Base-by-base conservation (phyloP, 2,888 invertebrate species). In the Zygothrica quintamaculata region DNA sequence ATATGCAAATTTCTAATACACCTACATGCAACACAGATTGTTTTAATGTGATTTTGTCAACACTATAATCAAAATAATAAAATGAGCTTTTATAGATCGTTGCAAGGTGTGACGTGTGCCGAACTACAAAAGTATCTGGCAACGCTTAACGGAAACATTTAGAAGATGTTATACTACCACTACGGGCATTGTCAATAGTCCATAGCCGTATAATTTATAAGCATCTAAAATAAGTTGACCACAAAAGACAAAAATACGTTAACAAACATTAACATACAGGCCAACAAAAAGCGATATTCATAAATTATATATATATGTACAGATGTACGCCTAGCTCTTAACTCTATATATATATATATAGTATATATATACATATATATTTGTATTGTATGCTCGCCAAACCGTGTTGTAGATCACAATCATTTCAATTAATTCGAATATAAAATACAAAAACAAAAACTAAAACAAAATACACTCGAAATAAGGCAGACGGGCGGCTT, bases 391-490 rank as follows among this genome's bases (percentile, higher is more conserved):
- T 65, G 66, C 46, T 36, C 15, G 74, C 22, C 61, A 47, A 60
- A 42, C 73, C 57, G 76, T 85, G 77, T 85, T 82, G 82, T 85
- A 82, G 82, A 82, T 82, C 82, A 85, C 80, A 82, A 82, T 82
- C 82, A 82, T 82, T 82, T 75, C 81, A 80, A 85, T 82, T 85
- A 84, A 85, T 85, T 85, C 77, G 69, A 74, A 82, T 77, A 82
- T 82, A 84, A 82, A 85, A 84, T 76, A 65, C 82, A 59, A 58
- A 69, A n/a, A n/a, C n/a, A n/a, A n/a, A n/a, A n/a, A n/a, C n/a
- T n/a, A n/a, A n/a, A n/a, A n/a, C n/a, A n/a, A n/a, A 70, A 75
- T 70, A 62, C 70, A 39, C 52, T 57, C 56, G 56, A 56, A 62
- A 66, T 56, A 60, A 67, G 57, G 60, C 60, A 59, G 59, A 57